Evolutionary conservation across 1,140 invertebrate species (phyloP).

Genomic region (Muscidifurax raptorellus): DNA sequence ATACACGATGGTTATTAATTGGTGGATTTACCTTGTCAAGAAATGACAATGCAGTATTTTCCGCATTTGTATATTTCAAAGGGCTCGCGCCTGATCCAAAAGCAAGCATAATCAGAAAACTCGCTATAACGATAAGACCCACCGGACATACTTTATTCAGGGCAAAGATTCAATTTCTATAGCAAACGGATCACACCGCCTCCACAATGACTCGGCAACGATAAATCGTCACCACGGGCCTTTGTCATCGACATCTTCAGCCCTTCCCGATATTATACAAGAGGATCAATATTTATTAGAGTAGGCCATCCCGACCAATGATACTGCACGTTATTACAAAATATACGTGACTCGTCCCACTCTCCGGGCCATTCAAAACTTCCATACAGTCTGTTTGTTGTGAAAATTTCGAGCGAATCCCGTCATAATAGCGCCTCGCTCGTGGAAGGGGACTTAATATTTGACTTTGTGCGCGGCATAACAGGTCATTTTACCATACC

Average conservation of each 20-base stretch:
- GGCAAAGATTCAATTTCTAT: constrained; percentile 21
- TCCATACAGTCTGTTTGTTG: constrained; percentile 42
- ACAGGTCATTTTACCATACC: constrained; percentile 44
- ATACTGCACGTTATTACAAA: constrained; percentile 29
- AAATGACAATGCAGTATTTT: neutral
- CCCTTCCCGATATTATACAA: neutral
- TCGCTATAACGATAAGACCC: neutral
- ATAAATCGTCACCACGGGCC: constrained; percentile 40
- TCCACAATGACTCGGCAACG: constrained; percentile 30
- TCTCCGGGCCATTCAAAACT: constrained; percentile 29
- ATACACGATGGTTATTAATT: neutral
- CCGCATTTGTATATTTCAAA: too few relatives aligned
- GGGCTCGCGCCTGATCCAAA: too few relatives aligned
- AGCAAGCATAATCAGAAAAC: neutral
- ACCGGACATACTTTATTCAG: neutral
- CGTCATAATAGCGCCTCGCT: constrained; percentile 22
- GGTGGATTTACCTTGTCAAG: neutral
- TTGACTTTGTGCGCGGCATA: constrained; percentile 49
- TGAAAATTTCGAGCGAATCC: constrained; percentile 48
- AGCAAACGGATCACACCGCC: constrained; percentile 20
- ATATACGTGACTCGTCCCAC: constrained; percentile 17
- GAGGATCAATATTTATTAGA: constrained; percentile 51
- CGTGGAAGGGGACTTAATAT: constrained; percentile 38
- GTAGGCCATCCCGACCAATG: neutral
- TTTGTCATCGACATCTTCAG: constrained; percentile 18